Base-by-base conservation (phyloP, 1,140 invertebrate species). In the Paralvinella palmiformis region DNA sequence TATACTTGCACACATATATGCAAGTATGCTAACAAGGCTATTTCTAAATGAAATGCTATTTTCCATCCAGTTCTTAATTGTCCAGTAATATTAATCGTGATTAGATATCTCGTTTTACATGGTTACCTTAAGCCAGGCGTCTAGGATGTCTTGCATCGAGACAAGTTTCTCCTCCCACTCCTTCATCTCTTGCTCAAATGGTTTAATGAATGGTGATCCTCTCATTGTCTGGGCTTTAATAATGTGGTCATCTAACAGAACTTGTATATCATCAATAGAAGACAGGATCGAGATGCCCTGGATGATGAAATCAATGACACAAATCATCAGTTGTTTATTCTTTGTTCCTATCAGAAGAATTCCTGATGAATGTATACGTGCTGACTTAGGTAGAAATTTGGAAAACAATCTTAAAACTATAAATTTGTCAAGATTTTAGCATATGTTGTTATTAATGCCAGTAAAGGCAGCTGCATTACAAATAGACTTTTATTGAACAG, bases 141-240 rank as follows among this genome's bases (percentile, higher is more conserved):
- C 80, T 1, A 81, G 59, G 56, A 81, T 81, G 64, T 80, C 77
- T 55, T 81, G 92, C 75, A 82, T 81, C 2, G 72, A 68, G 17
- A 80, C 72, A 1, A 82, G 72, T 66, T 80, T 81, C 56, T 80
- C 77, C 62, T 80, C 77, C 81, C 81, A 82, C 57, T 78, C 76
- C 50, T 72, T 76, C 79, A 81, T 81, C 80, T 93, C 88, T 27
- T 78, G 71, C 81, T 82, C 81, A 69, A 82, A 77, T 60, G 80
- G 79, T 70, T 81, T 81, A 57, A 81, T 79, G 67, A 80, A 82
- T n/a, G 81, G 79, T 31, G 79, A 81, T 7, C 80, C 81, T 50
- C 75, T 71, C 80, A 82, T 81, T 6, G 81, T 81, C 72, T 81
- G 78, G 3, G 80, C 79, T 64, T 81, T 81, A 22, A 81, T 78